A percentile compares a stretch with the other conserved stretches of the same genome.
phyloP scores from a whole-genome alignment of 2,797 vertebrate genomes.

The Sebastes variabilis region DNA sequence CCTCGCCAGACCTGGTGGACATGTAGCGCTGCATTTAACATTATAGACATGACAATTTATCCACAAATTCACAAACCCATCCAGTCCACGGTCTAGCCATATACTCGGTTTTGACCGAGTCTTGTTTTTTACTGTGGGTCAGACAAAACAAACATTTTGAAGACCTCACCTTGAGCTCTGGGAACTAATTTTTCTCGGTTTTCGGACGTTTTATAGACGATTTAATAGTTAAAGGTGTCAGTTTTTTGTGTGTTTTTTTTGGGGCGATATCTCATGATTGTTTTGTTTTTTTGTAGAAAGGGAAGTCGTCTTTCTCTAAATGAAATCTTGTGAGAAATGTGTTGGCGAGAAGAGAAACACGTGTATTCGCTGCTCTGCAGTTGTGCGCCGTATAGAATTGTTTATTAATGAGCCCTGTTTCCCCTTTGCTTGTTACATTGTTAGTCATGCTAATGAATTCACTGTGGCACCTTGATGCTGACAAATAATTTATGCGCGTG shows the following conservation, averaged over 20 bases:
- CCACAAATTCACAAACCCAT: no score
- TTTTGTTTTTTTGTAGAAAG: neutral
- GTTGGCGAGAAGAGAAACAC: neutral
- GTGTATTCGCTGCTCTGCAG: neutral
- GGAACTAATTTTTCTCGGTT: neutral
- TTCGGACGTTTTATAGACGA: neutral
- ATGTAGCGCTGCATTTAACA: accelerated
- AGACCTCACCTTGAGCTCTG: no score
- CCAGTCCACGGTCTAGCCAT: no score
- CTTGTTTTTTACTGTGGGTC: no score
- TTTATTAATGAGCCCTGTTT: slow-evolving; percentile 24
- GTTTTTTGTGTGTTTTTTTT: neutral
- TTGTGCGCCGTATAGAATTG: neutral
- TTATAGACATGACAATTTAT: no score
- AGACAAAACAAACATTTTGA: no score
- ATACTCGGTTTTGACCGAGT: no score
- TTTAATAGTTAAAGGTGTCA: neutral
- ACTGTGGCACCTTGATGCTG: slow-evolving; percentile 41
- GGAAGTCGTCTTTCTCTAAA: neutral
- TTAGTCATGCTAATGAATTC: slow-evolving; percentile 54
- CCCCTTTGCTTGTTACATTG: slow-evolving; percentile 24
- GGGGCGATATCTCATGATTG: neutral
- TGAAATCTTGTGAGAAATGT: neutral
- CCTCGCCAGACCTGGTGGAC: no score
- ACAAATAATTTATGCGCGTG: slow-evolving; percentile 34